Evolutionary conservation across 2,888 invertebrate species (phyloP), one percentile per base, ranked within the genome.

Genomic region (Drosophila falleni): DNA sequence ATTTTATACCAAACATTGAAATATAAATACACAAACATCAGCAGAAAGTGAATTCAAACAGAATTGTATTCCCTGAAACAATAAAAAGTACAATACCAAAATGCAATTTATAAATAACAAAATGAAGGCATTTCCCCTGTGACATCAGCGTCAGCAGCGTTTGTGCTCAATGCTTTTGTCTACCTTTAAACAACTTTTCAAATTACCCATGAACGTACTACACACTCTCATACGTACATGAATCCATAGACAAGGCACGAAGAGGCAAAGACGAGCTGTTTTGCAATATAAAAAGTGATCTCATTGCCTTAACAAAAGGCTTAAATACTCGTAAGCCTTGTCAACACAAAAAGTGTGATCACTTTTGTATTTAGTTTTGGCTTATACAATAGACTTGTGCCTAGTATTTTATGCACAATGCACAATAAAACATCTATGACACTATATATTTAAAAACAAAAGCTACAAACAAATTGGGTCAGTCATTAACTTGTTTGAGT

Each of bases 51-150:
- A 68, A 63, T 51, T 61, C 69, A 69, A 67, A 53, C 67, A 63
- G 51, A 41, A 60, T 64, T 66, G 68, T 41, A 15, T 42, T 54
- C 49, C 41, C 47, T 41, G 39, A 55, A 37, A 54, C 67, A 53
- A 66, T 33, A 72, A 66, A 61, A 55, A 72, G 53, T 58, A 59
- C 15, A 29, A 54, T 23, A 29, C 56, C 54, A 55, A 71, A 85
- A 74, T 85, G 79, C 88, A 84, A 62, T 80, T 72, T 87, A 87
- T 71, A 87, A 89, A 89, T 85, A 87, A 81, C 76, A 66, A 66
- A 83, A 75, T 74, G 51, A 75, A 85, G 75, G 76, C 86, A 89
- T 89, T 87, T 87, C 82, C 88, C 66, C 79, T 59, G 78, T 87
- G 86, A 87, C 89, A 87, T 89, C 88, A 87, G 80, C 87, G 67